These are phyloP conservation scores for Aphis gossypii DNA, from an alignment of 1,140 invertebrate species.

Conservation along the genomic window DNA sequence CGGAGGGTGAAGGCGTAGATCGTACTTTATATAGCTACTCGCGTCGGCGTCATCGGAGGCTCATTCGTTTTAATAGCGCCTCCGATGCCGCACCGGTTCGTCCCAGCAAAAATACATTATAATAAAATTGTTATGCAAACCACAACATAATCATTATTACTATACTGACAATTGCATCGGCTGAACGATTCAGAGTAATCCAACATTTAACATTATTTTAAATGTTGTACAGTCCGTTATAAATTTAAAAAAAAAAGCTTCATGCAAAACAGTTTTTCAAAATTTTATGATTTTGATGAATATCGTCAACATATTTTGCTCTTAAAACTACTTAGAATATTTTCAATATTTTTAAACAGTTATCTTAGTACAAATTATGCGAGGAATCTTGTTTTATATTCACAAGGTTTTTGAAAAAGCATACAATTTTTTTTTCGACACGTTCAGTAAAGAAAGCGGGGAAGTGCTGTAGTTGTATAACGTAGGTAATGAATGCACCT, in stretches of 20 bases:
- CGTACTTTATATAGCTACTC: background rate
- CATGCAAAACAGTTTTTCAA: background rate
- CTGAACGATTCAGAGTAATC: background rate
- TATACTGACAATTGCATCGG: background rate
- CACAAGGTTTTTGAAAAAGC: no score
- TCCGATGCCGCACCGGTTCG: background rate
- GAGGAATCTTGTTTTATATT: no score
- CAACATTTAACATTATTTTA: background rate
- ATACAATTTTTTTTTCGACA: no score
- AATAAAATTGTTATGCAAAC: background rate
- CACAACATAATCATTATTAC: background rate
- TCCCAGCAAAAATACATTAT: background rate
- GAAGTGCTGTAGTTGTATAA: no score
- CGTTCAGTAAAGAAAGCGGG: no score
- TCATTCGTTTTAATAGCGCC: background rate
- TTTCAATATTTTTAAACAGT: no score
- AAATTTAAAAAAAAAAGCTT: no score
- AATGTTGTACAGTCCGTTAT: background rate
- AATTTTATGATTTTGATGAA: background rate
- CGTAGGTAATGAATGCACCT: no score
- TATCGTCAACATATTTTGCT: no score
- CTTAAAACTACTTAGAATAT: no score
- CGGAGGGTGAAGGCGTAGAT: no score
- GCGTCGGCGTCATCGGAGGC: background rate
- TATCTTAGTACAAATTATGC: no score